Conservation (phyloP, 2,113 vertebrate species). For the Indri indri region DNA sequence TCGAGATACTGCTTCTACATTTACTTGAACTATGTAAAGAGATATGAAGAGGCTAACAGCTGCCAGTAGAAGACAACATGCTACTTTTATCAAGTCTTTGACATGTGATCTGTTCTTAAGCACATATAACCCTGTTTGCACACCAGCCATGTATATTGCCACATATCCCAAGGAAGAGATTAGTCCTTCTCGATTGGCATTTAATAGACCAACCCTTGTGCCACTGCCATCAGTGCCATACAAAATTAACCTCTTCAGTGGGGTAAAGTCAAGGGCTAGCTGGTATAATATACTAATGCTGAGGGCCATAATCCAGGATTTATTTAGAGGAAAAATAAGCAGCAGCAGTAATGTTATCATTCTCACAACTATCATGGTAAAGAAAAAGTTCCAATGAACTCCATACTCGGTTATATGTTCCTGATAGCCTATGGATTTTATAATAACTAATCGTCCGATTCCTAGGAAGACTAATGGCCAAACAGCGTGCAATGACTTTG, state of each 20-base stretch:
- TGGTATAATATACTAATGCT: conserved; percentile 88
- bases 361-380: conserved; percentile 92
- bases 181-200: conserved; percentile 95
- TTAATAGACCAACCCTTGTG: conserved; percentile 86
- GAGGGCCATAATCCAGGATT: conserved; percentile 87
- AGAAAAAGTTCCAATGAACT: conserved; percentile 99
- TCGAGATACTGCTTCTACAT: conserved; percentile 90
- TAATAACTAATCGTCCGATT: conserved; percentile 85
- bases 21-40: conserved; percentile 83
- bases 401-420: conserved; percentile 96
- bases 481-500: conserved; percentile 87
- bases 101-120: conserved; percentile 83
- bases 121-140: conserved; percentile 92
- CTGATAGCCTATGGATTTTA: conserved; percentile 92
- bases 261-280: conserved; percentile 86
- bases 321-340: conserved; percentile 82
- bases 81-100: conserved; percentile 85
- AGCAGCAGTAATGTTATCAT: conserved; percentile 90
- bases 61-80: conserved; percentile 76
- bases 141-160: conserved; percentile 92
- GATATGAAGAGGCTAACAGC: conserved; percentile 78
- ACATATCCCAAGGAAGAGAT: conserved; percentile 92
- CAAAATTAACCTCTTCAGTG: conserved; percentile 90
- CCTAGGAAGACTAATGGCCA: conserved; percentile 93
- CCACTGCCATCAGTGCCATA: conserved; percentile 87